phyloP scores from a whole-genome alignment of 2,113 vertebrate genomes.

The Crotalus tigris region DNA sequence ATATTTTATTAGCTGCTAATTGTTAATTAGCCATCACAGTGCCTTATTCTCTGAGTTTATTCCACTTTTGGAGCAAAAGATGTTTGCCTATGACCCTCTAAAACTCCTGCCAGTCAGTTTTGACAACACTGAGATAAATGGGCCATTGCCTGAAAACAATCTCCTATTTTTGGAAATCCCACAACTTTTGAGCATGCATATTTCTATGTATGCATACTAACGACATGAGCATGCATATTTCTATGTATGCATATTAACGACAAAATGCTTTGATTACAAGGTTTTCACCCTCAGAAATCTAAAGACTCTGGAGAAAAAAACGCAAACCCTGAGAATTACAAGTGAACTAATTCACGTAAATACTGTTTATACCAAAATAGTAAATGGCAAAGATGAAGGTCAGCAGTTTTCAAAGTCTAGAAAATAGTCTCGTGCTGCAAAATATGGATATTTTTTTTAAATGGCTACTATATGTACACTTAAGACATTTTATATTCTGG shows the following conservation, averaged over 20 bases:
- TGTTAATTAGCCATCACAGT: background rate
- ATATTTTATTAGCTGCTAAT: background rate
- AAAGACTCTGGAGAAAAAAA: background rate
- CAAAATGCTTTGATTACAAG: background rate
- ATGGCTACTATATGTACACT: background rate
- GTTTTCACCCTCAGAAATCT: background rate
- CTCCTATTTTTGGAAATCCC: background rate
- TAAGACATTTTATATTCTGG: background rate
- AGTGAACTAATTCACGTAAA: background rate
- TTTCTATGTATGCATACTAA: background rate
- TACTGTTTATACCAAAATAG: background rate
- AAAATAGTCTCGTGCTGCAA: background rate
- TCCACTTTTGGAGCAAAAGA: background rate
- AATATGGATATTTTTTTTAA: background rate
- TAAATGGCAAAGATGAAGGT: background rate
- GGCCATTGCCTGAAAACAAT: background rate
- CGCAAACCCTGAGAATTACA: background rate
- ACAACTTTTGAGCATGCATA: background rate
- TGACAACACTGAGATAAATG: background rate
- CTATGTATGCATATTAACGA: background rate
- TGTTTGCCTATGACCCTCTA: background rate
- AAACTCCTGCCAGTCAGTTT: background rate
- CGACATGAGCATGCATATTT: background rate
- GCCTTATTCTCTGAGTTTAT: background rate
- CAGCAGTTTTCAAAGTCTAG: background rate